These are phyloP conservation scores for Argyresthia albistria DNA, from an alignment of 2,888 invertebrate genomes.

Conservation along the genomic window DNA sequence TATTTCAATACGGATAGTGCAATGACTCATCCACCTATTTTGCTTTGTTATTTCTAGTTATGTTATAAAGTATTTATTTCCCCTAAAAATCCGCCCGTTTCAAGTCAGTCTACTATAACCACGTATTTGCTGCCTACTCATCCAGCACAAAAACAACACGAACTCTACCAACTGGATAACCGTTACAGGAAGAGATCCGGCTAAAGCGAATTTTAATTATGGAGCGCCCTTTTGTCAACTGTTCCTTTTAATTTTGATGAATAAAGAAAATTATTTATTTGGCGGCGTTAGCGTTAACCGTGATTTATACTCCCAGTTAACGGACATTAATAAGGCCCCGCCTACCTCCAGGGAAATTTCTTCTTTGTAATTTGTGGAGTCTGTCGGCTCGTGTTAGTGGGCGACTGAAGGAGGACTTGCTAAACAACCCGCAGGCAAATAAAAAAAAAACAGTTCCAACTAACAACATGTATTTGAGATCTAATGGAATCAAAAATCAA, in stretches of 20 bases:
- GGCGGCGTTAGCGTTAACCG: slow-evolving; percentile 53
- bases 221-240: slow-evolving; percentile 59
- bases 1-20: no score
- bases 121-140: slow-evolving; percentile 22
- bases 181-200: slow-evolving; percentile 29
- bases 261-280: slow-evolving; percentile 70
- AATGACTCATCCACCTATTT: no score
- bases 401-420: slow-evolving; percentile 10
- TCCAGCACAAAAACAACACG: slow-evolving; percentile 25
- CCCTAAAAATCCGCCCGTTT: slow-evolving; percentile 1
- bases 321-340: slow-evolving; percentile 46
- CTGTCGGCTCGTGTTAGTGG: slow-evolving; percentile 34
- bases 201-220: slow-evolving; percentile 50
- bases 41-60: no score
- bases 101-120: slow-evolving; percentile 14
- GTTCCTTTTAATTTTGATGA: slow-evolving; percentile 68
- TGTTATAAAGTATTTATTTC: no score
- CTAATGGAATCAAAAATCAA: no score
- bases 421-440: not conserved
- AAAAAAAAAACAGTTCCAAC: not conserved
- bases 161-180: slow-evolving; percentile 27
- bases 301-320: slow-evolving; percentile 60
- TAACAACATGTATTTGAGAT: not conserved
- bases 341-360: slow-evolving; percentile 41
- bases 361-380: slow-evolving; percentile 43